Conservation (phyloP, 2,888 invertebrate species). For the Spicauda simplicius region DNA sequence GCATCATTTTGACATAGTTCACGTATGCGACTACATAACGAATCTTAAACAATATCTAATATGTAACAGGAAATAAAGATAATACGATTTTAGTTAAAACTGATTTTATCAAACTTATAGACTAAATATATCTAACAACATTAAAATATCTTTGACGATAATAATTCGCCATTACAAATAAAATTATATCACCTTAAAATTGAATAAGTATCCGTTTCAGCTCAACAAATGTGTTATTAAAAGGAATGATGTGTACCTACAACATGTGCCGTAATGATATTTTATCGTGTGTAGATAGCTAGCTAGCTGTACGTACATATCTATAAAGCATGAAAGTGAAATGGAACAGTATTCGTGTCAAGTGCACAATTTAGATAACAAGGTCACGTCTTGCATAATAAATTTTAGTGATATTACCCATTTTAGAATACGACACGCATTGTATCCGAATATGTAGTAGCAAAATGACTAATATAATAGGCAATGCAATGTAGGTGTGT, state of each 20-base stretch:
- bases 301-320: slow-evolving; percentile 53
- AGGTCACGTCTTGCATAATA: slow-evolving; percentile 80
- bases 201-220: not conserved
- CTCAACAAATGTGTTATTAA: not conserved
- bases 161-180: not conserved
- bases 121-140: not conserved
- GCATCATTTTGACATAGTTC: too few relatives aligned
- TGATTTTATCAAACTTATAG: too few relatives aligned
- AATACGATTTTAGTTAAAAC: too few relatives aligned
- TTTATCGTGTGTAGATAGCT: slow-evolving; percentile 55
- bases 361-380: slow-evolving; percentile 84
- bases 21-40: too few relatives aligned
- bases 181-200: not conserved
- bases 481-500: not conserved
- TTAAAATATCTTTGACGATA: not conserved
- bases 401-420: slow-evolving; percentile 56
- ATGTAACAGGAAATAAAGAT: too few relatives aligned
- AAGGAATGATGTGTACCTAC: slow-evolving; percentile 30
- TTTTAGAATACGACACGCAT: slow-evolving; percentile 37
- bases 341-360: slow-evolving; percentile 83
- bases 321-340: slow-evolving; percentile 79
- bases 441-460: slow-evolving; percentile 10
- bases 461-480: slow-evolving; percentile 2
- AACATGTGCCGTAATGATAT: slow-evolving; percentile 30
- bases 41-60: too few relatives aligned